These are phyloP conservation scores for Ditula angustiorana DNA, from an alignment of 2,888 invertebrate species.

Conservation along the genomic window DNA sequence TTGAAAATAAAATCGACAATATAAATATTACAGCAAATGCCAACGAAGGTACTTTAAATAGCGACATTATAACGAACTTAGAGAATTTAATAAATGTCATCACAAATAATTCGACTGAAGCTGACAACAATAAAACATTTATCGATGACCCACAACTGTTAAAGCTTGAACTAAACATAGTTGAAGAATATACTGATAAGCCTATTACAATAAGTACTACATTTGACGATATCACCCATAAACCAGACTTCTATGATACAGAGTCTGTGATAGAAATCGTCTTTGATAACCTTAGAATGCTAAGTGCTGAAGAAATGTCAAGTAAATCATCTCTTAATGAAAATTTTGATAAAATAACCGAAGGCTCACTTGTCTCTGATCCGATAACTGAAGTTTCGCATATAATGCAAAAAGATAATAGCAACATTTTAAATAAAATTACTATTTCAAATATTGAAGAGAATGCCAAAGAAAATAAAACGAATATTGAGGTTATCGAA, in stretches of 20 bases:
- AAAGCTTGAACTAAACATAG: neutral
- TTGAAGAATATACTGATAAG: neutral
- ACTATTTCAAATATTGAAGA: neutral
- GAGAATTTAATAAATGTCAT: neutral
- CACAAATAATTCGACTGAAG: neutral
- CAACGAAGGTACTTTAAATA: neutral
- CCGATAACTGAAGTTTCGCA: neutral
- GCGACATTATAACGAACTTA: neutral
- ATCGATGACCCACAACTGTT: neutral
- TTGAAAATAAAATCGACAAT: neutral
- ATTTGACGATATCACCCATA: neutral
- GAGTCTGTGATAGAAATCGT: neutral
- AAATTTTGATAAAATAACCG: neutral
- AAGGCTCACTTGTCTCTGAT: neutral
- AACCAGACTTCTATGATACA: neutral
- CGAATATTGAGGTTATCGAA: neutral
- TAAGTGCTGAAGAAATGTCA: constrained; percentile 8
- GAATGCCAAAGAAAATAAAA: neutral
- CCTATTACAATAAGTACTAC: neutral
- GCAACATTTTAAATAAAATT: neutral
- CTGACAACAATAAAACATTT: neutral
- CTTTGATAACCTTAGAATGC: neutral
- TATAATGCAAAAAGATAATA: neutral
- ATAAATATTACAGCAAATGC: neutral
- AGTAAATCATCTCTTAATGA: neutral